A percentile compares a stretch with the other conserved stretches of the same genome.
phyloP scores from a whole-genome alignment of 2,113 vertebrate species.

The Castor canadensis region DNA sequence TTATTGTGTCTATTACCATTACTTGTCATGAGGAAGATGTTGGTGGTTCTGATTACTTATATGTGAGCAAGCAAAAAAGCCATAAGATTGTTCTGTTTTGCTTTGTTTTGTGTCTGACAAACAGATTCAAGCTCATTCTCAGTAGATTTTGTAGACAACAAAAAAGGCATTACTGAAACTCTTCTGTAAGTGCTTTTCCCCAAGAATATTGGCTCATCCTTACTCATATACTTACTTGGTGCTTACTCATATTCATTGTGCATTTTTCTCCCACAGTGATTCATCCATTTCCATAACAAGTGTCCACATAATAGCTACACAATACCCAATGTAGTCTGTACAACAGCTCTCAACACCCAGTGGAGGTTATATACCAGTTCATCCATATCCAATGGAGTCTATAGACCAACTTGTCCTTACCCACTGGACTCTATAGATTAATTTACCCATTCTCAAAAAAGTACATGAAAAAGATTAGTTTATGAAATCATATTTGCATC shows the following conservation, averaged over 20 bases:
- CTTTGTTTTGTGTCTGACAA: neutral
- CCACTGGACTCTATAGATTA: neutral
- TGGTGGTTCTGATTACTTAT: neutral
- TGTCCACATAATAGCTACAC: neutral
- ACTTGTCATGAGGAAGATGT: too few species aligned
- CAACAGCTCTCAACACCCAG: too few species aligned
- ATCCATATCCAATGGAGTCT: neutral
- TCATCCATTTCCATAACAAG: neutral
- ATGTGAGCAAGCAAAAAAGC: neutral
- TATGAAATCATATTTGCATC: neutral
- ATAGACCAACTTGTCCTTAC: too few species aligned
- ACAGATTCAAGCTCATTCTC: too few species aligned
- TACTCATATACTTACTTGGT: neutral
- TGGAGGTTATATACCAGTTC: neutral
- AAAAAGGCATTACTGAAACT: neutral
- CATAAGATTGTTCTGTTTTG: rapidly evolving
- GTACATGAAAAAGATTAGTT: neutral
- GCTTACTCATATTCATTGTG: rapidly evolving
- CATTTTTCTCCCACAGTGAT: neutral
- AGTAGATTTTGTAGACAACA: neutral
- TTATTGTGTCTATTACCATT: neutral
- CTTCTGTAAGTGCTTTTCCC: neutral
- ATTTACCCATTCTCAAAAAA: neutral
- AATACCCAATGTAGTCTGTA: neutral
- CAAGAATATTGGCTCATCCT: rapidly evolving